phyloP scores from a whole-genome alignment of 2,888 invertebrate genomes.

The Cactoblastis cactorum region DNA sequence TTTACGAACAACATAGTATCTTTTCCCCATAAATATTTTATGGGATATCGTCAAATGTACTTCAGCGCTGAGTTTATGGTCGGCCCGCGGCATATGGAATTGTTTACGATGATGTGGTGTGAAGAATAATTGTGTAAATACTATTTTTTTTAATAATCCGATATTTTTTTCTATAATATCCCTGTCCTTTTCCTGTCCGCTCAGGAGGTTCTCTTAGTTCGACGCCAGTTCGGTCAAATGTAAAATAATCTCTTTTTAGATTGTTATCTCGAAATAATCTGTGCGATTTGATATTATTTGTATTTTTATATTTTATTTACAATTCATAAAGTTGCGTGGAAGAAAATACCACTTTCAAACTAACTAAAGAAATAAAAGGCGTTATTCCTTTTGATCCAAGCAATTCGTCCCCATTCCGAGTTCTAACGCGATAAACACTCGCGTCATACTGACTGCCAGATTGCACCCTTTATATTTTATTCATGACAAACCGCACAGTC shows the following conservation, averaged over 20 bases:
- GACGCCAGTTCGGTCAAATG: too few species aligned
- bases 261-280: too few species aligned
- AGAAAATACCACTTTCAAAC: neutral
- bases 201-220: too few species aligned
- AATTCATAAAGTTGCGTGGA: too few species aligned
- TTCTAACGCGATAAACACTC: slow-evolving; percentile 7
- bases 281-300: too few species aligned
- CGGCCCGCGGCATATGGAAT: slow-evolving; percentile 19
- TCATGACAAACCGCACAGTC: slow-evolving; percentile 13
- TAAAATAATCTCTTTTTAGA: too few species aligned
- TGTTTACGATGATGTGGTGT: slow-evolving; percentile 18
- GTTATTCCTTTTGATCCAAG: neutral
- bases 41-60: slow-evolving; percentile 37
- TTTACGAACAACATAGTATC: slow-evolving; percentile 35
- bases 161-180: too few species aligned
- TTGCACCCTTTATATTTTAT: slow-evolving; percentile 18
- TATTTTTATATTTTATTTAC: too few species aligned
- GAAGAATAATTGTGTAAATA: neutral
- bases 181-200: too few species aligned
- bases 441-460: slow-evolving; percentile 12
- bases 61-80: slow-evolving; percentile 26
- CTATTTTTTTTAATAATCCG: too few species aligned
- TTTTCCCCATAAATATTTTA: slow-evolving; percentile 41
- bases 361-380: neutral
- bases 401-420: slow-evolving; percentile 7